Conservation (phyloP, 2,113 vertebrate genomes). For the Lamprotornis superbus region DNA sequence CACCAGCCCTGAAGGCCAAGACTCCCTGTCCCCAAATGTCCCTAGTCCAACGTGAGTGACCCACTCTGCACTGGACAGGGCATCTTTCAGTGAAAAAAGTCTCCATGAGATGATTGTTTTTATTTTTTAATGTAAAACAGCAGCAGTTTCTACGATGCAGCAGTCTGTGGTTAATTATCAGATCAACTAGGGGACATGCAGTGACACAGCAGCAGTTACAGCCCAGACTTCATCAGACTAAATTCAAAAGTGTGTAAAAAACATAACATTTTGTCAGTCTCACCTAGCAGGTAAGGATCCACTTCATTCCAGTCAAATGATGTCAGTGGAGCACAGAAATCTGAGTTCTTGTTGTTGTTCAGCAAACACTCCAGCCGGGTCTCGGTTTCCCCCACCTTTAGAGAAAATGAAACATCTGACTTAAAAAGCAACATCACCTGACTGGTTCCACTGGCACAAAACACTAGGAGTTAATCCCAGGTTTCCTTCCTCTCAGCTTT, state of each 20-base stretch:
- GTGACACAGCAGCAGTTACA: neutral
- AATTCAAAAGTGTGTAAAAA: neutral
- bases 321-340: conserved; percentile 97
- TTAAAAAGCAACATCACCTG: neutral
- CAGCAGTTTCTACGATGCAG: neutral
- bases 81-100: neutral
- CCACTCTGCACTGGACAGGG: neutral
- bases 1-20: neutral
- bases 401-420: neutral
- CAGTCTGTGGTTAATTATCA: neutral
- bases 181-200: neutral
- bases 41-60: neutral
- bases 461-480: neutral
- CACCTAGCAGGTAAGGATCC: conserved; percentile 96
- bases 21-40: neutral
- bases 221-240: neutral
- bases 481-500: neutral
- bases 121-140: neutral
- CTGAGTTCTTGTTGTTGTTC: conserved; percentile 99
- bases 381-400: conserved; percentile 95
- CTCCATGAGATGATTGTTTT: neutral
- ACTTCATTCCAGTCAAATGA: conserved; percentile 99
- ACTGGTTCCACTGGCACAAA: neutral
- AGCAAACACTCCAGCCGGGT: conserved; percentile 96
- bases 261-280: neutral